These are phyloP conservation scores for Phymatocera aterrima DNA, from an alignment of 2,888 invertebrate genomes.

Conservation along the genomic window DNA sequence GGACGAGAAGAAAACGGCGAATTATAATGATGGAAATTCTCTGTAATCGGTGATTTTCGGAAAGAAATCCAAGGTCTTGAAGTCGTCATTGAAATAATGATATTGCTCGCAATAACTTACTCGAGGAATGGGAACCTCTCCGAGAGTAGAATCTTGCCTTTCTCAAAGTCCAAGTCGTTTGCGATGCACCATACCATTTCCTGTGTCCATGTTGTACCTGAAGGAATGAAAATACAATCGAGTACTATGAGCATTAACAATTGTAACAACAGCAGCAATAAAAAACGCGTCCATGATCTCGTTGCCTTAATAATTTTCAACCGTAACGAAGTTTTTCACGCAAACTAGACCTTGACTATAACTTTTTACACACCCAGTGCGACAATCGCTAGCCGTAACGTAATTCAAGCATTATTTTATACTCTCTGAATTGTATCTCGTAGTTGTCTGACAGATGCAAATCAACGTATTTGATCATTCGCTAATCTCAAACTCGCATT, in stretches of 20 bases:
- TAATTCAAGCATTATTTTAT: neutral
- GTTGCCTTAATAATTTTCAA: neutral
- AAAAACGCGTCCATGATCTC: neutral
- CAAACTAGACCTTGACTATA: conserved; percentile 17
- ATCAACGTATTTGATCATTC: too few relatives aligned
- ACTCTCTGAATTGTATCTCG: too few relatives aligned
- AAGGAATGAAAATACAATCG: conserved; percentile 52
- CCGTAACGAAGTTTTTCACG: neutral
- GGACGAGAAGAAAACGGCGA: neutral
- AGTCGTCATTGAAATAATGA: neutral
- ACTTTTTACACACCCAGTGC: neutral
- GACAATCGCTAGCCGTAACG: neutral
- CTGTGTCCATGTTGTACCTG: conserved; percentile 88
- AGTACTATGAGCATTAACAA: neutral
- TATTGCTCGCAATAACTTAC: conserved; percentile 73
- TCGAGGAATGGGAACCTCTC: conserved; percentile 84
- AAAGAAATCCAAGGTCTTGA: too few relatives aligned
- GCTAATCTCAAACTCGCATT: neutral
- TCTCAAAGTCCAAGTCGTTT: conserved; percentile 79
- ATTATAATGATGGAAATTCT: too few relatives aligned
- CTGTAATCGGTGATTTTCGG: too few relatives aligned
- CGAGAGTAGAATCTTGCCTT: conserved; percentile 77
- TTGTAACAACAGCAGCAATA: neutral
- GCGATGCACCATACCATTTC: conserved; percentile 85
- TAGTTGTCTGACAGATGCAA: too few relatives aligned